Base-by-base conservation (phyloP, 2,888 invertebrate genomes). In the Sphaerophoria rueppellii region DNA sequence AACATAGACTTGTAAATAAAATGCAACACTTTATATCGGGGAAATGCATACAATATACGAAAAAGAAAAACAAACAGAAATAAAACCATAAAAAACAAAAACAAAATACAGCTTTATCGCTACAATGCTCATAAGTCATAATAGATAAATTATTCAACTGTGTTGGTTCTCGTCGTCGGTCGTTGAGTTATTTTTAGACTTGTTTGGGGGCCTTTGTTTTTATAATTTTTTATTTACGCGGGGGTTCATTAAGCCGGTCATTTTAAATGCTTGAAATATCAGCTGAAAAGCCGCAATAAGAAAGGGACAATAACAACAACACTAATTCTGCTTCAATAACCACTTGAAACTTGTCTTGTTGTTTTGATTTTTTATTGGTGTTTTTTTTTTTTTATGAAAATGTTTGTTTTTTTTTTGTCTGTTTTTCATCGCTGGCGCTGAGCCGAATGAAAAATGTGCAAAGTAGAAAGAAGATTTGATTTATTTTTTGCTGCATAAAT, bases 121-220 rank as follows among this genome's bases (percentile, higher is more conserved):
- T 24, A 24, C 24, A 16, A n/a, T n/a, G 24, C n/a, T 32, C n/a
- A 4, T 4, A 32, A 24, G 6, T 32, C n/a, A 4, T 4, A 32
- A 24, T 5, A 52, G 4, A 61, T 24, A 61, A 46, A 50, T 50
- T 35, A 63, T 63, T 50, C 50, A 35, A 35, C 63, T 55, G 67
- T 72, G 37, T 54, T 72, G 76, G 43, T 52, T 48, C 16, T 24
- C 24, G 24, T 24, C 24, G 24, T 24, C 24, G 24, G 24, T 24
- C 24, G 24, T 48, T 32, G 52, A 34, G 65, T 63, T 85, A 85
- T 85, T 85, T 85, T 73, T 85, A 85, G 81, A 81, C 24, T 70
- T 52, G 72, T 58, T 69, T 73, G 70, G 54, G 72, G 35, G 67
- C 46, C 24, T 24, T 24, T 24, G 24, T 24, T 24, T 52, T 24